Evolutionary conservation across 2,888 invertebrate species (phyloP), one percentile per base, ranked within the genome.

Genomic region (Camponotus fellah): DNA sequence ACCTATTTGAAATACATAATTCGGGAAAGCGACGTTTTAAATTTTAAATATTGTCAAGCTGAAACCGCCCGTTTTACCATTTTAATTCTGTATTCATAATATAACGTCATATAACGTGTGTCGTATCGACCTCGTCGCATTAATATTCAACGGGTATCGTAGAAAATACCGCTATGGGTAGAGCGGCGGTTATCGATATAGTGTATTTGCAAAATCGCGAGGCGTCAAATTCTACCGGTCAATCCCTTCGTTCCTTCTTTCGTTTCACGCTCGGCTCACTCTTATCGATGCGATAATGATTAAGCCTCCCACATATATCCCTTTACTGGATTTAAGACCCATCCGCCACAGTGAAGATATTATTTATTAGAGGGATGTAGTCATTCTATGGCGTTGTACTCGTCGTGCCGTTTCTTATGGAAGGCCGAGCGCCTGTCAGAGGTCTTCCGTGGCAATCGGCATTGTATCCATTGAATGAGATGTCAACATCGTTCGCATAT

Each of bases 41-140:
- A 88, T 83, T 88, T 88, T 82, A 88, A 88, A 83, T 88, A 65
- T 83, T 65, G 68, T 83, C 71, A 74, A 85, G 68, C 82, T 62
- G 75, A 81, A 80, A 75, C 43, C 71, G 37, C 60, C 72, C 79
- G 46, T 80, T 80, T 80, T 80, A 80, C 60, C 79, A 80, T 80
- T 80, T 80, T 80, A 80, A 80, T 80, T 80, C 60, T 60, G 79
- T 80, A 80, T 80, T 80, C 79, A 80, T 80, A 79, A 79, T 72
- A 79, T 71, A 80, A 80, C 79, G 79, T 80, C 60, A 80, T 72
- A 80, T 72, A 80, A 80, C 72, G 79, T 72, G 72, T 80, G 79
- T 80, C 46, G 60, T 80, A 80, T 80, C 79, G 79, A 72, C 72
- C 79, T 79, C 46, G 71, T n/a, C 58, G 60, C 60, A 72, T 80